Percentiles rank a stretch among this genome's conserved stretches.
These are phyloP conservation scores for Polyommatus icarus DNA, from an alignment of 2,888 invertebrate species.

Conservation along the genomic window DNA sequence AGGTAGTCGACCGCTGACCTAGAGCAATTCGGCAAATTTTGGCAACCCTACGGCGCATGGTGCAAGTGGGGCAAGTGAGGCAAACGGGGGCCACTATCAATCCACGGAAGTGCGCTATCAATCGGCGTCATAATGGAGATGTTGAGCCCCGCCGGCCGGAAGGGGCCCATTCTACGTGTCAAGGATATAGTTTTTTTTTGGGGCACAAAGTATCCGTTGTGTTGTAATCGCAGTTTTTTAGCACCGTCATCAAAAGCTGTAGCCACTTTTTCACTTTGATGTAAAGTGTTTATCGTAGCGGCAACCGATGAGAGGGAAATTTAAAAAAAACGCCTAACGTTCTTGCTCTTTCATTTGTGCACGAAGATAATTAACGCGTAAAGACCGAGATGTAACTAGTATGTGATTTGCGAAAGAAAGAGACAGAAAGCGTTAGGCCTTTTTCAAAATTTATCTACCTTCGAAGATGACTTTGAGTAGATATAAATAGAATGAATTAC, in stretches of 20 bases:
- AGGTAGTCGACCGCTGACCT: too few relatives aligned
- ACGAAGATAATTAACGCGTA: too few relatives aligned
- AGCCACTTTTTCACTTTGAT: neutral
- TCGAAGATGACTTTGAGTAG: neutral
- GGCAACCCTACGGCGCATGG: neutral
- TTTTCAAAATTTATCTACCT: neutral
- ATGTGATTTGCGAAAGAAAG: too few relatives aligned
- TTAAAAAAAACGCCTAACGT: neutral
- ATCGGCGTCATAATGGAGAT: slow-evolving; percentile 64
- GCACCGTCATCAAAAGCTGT: neutral
- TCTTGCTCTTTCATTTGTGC: too few relatives aligned
- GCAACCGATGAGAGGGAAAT: neutral
- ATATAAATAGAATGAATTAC: neutral
- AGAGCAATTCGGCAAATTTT: neutral
- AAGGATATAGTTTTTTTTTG: slow-evolving; percentile 37
- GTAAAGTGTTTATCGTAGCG: neutral
- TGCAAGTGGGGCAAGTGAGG: slow-evolving; percentile 51
- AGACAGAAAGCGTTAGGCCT: neutral
- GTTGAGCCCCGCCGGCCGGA: slow-evolving; percentile 67
- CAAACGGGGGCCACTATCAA: slow-evolving; percentile 53
- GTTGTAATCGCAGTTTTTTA: neutral
- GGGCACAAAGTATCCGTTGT: neutral
- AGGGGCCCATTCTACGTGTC: slow-evolving; percentile 52
- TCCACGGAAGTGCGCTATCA: slow-evolving; percentile 70
- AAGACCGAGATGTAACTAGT: too few relatives aligned